Evolutionary conservation across 1,140 invertebrate genomes (phyloP), one percentile per base, ranked within the genome.

Genomic region (Ceratitis capitata): DNA sequence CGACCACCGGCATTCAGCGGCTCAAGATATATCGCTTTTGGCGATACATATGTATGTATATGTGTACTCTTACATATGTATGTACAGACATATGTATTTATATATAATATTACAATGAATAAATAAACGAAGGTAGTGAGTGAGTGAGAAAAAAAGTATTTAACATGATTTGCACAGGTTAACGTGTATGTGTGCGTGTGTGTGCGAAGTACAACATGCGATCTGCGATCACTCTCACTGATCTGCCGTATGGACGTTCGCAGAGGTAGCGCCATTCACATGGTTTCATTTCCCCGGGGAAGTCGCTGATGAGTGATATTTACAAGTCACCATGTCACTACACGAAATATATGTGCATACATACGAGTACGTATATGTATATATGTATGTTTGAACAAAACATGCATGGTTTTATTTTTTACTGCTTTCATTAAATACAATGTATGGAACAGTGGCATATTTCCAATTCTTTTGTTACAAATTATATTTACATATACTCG

Each of bases 261-360:
- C 12, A 19, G 39, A 53, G 23, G 19, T 53, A 53, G 12, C 26
- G 0, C 19, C 82, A 58, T n/a, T 42, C 47, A 32, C 47, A 49
- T 56, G 53, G 42, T 78, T 78, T 78, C 23, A 19, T 19, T n/a
- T 78, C 69, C 39, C 69, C 12, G 39, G 69, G 39, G 39, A 45
- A 78, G 69, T 9, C 69, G 42, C 12, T 26, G 69, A 45, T 78
- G 69, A 78, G 35, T 78, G 69, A 78, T 45, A 6, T 78, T 78
- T 78, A 78, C 69, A 45, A 78, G 69, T 32, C 35, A 42, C 39
- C 39, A 78, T 23, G 39, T 32, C 69, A 74, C 69, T 23, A 78
- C 7, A 23, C 35, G 35, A 64, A 64, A 64, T 64, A 35, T 64
- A 61, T 32, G 26, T 61, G 29, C 56, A 61, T 32, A 61, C 29